phyloP scores from a whole-genome alignment of 2,888 invertebrate species.

The Malthinus flaveolus region DNA sequence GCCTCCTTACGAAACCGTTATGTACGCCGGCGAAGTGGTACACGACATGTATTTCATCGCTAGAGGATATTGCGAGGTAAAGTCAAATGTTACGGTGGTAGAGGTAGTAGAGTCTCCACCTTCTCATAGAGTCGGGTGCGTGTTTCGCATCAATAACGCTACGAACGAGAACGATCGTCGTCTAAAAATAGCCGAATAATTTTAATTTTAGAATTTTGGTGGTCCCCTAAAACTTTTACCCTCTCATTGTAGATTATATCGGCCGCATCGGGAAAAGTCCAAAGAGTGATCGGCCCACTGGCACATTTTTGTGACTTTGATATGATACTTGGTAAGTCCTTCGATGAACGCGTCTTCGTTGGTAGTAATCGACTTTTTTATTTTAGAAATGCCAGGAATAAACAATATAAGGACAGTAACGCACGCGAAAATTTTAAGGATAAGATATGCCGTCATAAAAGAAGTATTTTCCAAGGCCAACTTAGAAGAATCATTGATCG shows the following conservation, averaged over 20 bases:
- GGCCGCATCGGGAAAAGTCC: slow-evolving; percentile 29
- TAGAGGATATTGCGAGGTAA: slow-evolving; percentile 38
- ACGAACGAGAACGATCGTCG: too few species aligned
- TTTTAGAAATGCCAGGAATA: slow-evolving; percentile 32
- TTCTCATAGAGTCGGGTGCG: too few species aligned
- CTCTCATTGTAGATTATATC: slow-evolving; percentile 27
- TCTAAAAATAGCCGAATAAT: too few species aligned
- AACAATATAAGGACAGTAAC: slow-evolving; percentile 34
- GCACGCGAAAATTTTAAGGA: slow-evolving; percentile 32
- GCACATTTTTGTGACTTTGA: slow-evolving; percentile 34
- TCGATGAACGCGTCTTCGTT: not conserved
- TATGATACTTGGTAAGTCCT: slow-evolving; percentile 33
- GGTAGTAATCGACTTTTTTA: not conserved
- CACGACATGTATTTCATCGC: slow-evolving; percentile 37
- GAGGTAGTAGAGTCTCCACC: too few species aligned
- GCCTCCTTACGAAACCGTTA: slow-evolving; percentile 36
- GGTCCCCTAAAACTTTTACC: not conserved
- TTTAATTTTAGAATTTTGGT: too few species aligned
- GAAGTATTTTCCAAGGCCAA: slow-evolving; percentile 15
- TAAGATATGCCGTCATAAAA: slow-evolving; percentile 25
- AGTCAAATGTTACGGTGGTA: not conserved
- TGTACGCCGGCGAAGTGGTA: slow-evolving; percentile 35
- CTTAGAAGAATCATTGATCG: slow-evolving; percentile 10
- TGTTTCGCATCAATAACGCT: too few species aligned
- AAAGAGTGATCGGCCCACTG: slow-evolving; percentile 32